A percentile compares a stretch with the other conserved stretches of the same genome.
phyloP scores from a whole-genome alignment of 2,888 invertebrate species.

The Thelaira solivaga region DNA sequence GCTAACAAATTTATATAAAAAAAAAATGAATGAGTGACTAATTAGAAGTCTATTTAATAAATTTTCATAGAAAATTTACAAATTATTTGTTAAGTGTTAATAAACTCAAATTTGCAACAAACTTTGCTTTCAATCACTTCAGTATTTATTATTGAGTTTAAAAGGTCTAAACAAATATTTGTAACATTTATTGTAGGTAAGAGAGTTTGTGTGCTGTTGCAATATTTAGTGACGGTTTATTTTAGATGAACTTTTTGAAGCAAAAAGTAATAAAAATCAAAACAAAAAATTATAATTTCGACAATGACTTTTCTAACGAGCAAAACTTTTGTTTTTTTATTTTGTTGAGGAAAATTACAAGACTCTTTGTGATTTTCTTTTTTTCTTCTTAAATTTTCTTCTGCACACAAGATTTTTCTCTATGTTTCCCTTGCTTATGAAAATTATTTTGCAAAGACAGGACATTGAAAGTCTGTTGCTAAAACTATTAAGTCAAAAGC shows the following conservation, averaged over 20 bases:
- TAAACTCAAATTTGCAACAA: not conserved
- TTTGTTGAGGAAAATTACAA: not conserved
- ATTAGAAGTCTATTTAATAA: too few relatives aligned
- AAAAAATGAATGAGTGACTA: too few relatives aligned
- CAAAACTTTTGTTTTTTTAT: constrained; percentile 23
- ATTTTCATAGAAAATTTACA: too few relatives aligned
- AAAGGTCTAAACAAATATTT: not conserved
- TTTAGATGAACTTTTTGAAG: not conserved
- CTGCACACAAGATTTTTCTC: not conserved
- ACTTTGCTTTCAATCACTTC: too few relatives aligned
- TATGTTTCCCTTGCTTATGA: not conserved
- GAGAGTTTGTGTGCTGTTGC: not conserved
- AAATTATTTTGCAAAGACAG: constrained; percentile 17
- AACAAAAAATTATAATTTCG: constrained; percentile 12
- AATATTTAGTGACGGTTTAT: constrained; percentile 3
- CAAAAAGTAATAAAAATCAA: not conserved
- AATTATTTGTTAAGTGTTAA: too few relatives aligned
- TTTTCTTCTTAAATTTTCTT: not conserved
- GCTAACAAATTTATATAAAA: too few relatives aligned
- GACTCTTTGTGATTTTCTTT: not conserved
- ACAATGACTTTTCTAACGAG: constrained; percentile 33
- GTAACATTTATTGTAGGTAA: not conserved
- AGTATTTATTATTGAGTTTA: constrained; percentile 19
- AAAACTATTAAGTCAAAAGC: constrained; percentile 54
- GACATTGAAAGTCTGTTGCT: constrained; percentile 14